Base-by-base conservation (phyloP, 2,113 vertebrate species). In the Pagrus major region DNA sequence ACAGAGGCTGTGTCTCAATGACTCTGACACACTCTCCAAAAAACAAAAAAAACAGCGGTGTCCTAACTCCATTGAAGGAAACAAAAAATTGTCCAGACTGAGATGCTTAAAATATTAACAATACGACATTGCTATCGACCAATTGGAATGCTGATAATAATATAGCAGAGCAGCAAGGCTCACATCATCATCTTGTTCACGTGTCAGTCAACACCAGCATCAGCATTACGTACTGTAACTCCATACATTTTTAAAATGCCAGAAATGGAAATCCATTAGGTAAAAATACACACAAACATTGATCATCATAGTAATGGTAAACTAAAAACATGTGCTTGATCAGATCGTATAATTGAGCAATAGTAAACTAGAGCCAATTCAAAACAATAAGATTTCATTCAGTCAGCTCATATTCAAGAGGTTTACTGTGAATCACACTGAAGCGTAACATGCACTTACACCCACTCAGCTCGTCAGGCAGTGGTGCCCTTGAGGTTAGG, bases 401-500 rank as follows among this genome's bases (percentile, higher is more conserved):
- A 63, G 9, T 44, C 18, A 47, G 14, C 6, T 46, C 29, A 21
- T 0, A 41, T 63, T 42, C 33, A 54, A 44, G 8, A 4, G 31
- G 0, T n/a, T 41, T 46, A 56, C 60, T 49, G 23, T 79, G 25
- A 16, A 47, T 71, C 72, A 42, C 35, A 39, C 55, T 69, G 39
- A 18, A 41, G 65, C 14, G 5, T 47, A 41, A 71, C n/a, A 25
- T 27, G 10, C 1, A 12, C 2, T 73, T 66, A 5, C 35, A 71
- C 39, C 9, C 33, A 52, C 70, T 73, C 18, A 56, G 42, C 63
- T 61, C 59, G 60, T 69, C 61, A 39, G 56, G 27, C 56, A 15
- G 60, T 9, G 37, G 37, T n/a, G 3, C 31, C 25, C 35, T 61
- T 1, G 20, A 55, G 74, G 46, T 61, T 56, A 66, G 56, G 55